Base-by-base conservation (phyloP, 2,113 vertebrate genomes). In the Siniperca knerii region DNA sequence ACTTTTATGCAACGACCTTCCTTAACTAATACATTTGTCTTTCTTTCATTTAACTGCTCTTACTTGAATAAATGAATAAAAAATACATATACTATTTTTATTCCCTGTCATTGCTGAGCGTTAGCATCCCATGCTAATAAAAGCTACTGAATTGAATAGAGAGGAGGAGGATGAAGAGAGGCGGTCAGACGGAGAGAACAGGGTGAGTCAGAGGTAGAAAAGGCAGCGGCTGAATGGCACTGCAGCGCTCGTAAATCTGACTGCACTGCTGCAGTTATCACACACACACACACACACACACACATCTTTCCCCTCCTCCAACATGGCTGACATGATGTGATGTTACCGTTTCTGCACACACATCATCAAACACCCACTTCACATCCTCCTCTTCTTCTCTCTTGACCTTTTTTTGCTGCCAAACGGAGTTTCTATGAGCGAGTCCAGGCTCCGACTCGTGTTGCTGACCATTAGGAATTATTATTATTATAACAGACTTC, bases 201-300 rank as follows among this genome's bases (percentile, higher is more conserved):
- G 79, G 75, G 77, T 89, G 86, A 88, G 85, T 88, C 87, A 86
- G 76, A 83, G 87, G 81, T 11, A 64, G 8, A 67, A 23, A 64
- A 79, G 79, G 64, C 29, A 35, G 60, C 29, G 3, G 76, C 85
- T 77, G 83, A 84, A 79, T 15, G 79, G 69, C 86, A 83, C 92
- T 94, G 92, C 93, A 93, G 93, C 75, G 21, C 81, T 89, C 84
- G 87, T 94, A 93, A 94, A 94, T 92, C 92, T 93, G 79, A 78
- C 87, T 74, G 29, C 79, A 78, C 81, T 85, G 89, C 93, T 93
- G 90, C 88, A 89, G 87, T 13, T 44, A 23, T 21, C 52, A n/a
- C 69, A 62, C 77, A 74, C 50, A 72, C 68, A 25, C 25, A 25
- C 25, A 25, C 25, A 25, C 25, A 40, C 77, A 67, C 57, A 61